Base-by-base conservation (phyloP, 2,113 vertebrate genomes). In the Cottus gobio region DNA sequence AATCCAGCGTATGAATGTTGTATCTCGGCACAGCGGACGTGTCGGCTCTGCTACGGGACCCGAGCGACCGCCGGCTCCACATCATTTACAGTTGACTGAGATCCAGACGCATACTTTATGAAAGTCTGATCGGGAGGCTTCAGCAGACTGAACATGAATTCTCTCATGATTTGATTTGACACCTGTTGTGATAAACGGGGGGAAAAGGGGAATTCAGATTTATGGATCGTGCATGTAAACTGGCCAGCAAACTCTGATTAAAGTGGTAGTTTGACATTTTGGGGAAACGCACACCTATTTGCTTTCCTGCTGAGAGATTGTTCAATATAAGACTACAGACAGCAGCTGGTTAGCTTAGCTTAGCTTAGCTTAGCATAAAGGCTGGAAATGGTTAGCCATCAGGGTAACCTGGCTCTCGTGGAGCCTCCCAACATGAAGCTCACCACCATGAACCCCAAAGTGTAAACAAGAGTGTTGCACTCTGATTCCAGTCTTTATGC, bases 1-100 rank as follows among this genome's bases (percentile, higher is more conserved):
- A 76, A 52, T 83, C 67, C 83, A 89, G 86, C 79, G 37, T 67
- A 89, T 90, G 91, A 93, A 91, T 93, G 90, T 91, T 77, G 75
- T 68, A 34, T 67, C 75, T 67, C 71, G 68, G 74, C 84, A 76
- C 30, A 31, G 65, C 10, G 28, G 64, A 80, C 69, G 31, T 61
- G 65, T 76, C 70, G 76, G 71, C 64, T 77, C 70, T 81, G 28
- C 85, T 60, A 37, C 28, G 16, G 46, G 75, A 85, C 85, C n/a
- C 8, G 65, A 89, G 70, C 7, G 2, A 28, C 84, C 73, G 72
- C 46, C 46, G 2, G 64, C 73, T 71, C 24, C 39, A 68, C 18
- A 18, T 52, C 24, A 54, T 77, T 70, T n/a, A 28, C 67, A 73
- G 77, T 64, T 42, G 39, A 56, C 30, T 64, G 30, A 63, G 12